Evolutionary conservation across 2,113 vertebrate genomes (phyloP), one percentile per base, ranked within the genome.

Genomic region (Phoenicopterus ruber): DNA sequence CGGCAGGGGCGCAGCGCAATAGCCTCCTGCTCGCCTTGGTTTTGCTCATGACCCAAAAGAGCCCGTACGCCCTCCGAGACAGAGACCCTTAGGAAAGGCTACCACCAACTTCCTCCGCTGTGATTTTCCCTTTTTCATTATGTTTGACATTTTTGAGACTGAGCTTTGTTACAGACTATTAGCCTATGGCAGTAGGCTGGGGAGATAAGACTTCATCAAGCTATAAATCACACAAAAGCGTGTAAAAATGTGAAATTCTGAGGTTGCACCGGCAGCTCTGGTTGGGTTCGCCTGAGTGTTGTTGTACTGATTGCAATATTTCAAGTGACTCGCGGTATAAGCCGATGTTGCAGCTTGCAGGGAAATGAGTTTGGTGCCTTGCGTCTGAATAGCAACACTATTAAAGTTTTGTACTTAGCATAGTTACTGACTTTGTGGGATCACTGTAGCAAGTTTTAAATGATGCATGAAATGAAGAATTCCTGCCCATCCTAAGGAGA

Each of bases 391-490:
- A 94, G 94, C 86, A 96, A 95, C 94, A 90, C 83, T 10, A 97
- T 96, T 97, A 97, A 96, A 97, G 93, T 96, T 97, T 97, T 96
- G 95, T 95, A 95, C 95, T 97, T 96, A 94, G 89, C 97, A 73
- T 91, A 87, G 93, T 97, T 95, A 97, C 97, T 97, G 96, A 96
- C 94, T 97, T 97, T 97, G 91, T 95, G 95, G 95, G 95, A 96
- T 97, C 97, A 95, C 89, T 96, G 96, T 96, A 97, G 96, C 96
- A 97, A 97, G 97, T 97, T 97, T 92, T 97, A 97, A 97, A 97
- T 97, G 97, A 97, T 96, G 97, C 97, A 97, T 97, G 97, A 97
- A 97, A 97, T 97, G 96, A 97, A 97, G 95, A 97, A 97, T 96
- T 96, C 94, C 92, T 96, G 94, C 95, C 94, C 94, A 88, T 96